Percentiles rank a stretch among this genome's conserved stretches.
phyloP scores from a whole-genome alignment of 2,888 invertebrate genomes.

The Heliconius hortense region DNA sequence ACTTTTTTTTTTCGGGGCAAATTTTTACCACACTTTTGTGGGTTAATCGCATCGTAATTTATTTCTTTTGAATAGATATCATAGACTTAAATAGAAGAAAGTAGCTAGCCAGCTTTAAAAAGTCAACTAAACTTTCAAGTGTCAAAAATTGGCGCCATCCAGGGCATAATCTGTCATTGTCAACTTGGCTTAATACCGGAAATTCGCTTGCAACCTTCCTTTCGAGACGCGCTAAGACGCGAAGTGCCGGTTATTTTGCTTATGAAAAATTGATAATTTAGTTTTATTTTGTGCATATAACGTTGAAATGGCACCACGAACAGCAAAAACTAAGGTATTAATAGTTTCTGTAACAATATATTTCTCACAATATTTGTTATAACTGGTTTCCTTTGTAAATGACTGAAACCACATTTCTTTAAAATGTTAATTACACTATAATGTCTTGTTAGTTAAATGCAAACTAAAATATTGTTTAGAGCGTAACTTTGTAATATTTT shows the following conservation, averaged over 20 bases:
- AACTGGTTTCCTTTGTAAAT: slow-evolving; percentile 62
- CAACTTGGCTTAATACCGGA: slow-evolving; percentile 63
- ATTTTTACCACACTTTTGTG: no score
- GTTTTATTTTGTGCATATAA: slow-evolving; percentile 45
- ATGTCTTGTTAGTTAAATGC: not conserved
- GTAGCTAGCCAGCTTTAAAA: slow-evolving; percentile 24
- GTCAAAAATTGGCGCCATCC: slow-evolving; percentile 63
- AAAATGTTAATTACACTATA: slow-evolving; percentile 17
- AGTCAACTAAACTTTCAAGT: slow-evolving; percentile 13
- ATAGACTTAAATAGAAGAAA: not conserved
- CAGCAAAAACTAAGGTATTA: slow-evolving; percentile 70
- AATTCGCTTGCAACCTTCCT: slow-evolving; percentile 62
- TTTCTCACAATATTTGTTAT: slow-evolving; percentile 41
- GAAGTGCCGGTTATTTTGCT: slow-evolving; percentile 46
- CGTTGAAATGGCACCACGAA: slow-evolving; percentile 68
- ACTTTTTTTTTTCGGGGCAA: no score
- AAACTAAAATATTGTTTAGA: not conserved
- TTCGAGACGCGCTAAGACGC: slow-evolving; percentile 49
- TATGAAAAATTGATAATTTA: slow-evolving; percentile 42
- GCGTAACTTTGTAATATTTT: not conserved
- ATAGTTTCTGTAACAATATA: slow-evolving; percentile 36
- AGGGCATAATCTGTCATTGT: slow-evolving; percentile 66
- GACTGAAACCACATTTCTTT: slow-evolving; percentile 43
- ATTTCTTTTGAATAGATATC: not conserved
- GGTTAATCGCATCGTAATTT: no score